These are phyloP conservation scores for Antigone vipio DNA, from an alignment of 2,113 vertebrate genomes.

Conservation along the genomic window DNA sequence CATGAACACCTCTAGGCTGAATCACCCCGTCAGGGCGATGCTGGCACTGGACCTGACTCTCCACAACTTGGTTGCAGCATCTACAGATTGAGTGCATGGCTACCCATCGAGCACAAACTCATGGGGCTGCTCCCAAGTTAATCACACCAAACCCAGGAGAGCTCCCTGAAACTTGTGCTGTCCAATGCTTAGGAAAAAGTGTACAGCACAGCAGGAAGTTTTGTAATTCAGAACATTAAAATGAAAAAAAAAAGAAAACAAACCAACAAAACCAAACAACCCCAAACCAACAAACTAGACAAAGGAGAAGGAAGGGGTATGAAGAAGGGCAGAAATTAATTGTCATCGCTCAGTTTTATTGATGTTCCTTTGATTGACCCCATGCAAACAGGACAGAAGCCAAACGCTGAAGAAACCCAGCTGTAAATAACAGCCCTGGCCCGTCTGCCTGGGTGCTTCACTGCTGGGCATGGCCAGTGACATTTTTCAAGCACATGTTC, in stretches of 20 bases:
- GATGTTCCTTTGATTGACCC: background rate
- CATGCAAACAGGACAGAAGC: background rate
- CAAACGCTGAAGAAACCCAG: fast-evolving
- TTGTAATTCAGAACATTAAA: background rate
- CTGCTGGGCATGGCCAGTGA: background rate
- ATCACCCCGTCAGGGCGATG: background rate
- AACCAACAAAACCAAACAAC: too few species aligned
- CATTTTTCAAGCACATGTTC: background rate
- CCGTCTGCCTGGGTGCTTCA: background rate
- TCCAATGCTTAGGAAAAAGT: background rate
- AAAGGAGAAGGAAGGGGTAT: background rate
- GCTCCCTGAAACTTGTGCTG: background rate
- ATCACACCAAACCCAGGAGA: background rate
- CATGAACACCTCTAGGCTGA: background rate
- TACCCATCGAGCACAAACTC: background rate
- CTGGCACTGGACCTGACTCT: background rate
- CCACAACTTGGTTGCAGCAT: background rate
- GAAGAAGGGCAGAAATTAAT: background rate
- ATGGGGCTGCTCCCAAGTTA: background rate
- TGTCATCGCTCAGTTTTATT: background rate
- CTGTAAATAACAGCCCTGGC: background rate
- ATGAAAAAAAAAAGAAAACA: background rate
- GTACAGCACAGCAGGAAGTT: background rate
- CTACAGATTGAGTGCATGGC: background rate
- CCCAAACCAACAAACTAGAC: background rate